Evolutionary conservation across 2,888 invertebrate genomes (phyloP), one percentile per base, ranked within the genome.

Genomic region (Drosophila demipolita): DNA sequence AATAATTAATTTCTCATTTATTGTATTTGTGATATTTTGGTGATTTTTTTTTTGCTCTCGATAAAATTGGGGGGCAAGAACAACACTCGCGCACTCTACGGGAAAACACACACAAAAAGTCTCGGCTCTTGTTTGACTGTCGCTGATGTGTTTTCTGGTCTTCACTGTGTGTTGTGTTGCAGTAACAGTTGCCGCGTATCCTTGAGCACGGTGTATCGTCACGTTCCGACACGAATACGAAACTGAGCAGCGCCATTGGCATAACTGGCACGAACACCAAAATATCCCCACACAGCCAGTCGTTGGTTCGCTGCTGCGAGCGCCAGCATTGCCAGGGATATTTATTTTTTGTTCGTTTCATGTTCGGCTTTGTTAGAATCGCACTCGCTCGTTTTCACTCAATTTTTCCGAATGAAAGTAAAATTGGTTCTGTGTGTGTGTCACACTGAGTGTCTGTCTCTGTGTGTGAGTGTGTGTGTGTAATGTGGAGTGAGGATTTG

Each of bases 181-280:
- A 55, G 55, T 54, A n/a, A 26, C 38, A 54, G 15, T 55, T 38
- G 73, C 40, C 83, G 90, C 91, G 91, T 91, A 91, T 89, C 91
- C 90, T 90, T 89, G 79, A 91, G 87, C 86, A 90, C 89, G 85
- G 84, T 88, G 92, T 91, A 91, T 92, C 93, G 92, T 81, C 91
- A 92, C 91, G 93, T 93, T 92, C 92, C 92, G 91, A 91, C 90
- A 93, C 93, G 92, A 92, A 93, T 93, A 91, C 92, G 92, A 92
- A 93, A 93, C 93, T 93, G 92, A 93, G 91, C 86, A 76, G 65
- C 79, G 80, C 61, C 58, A 75, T 73, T 86, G 80, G 90, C 91
- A 90, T 92, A 91, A 90, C 70, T 77, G 78, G 71, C 73, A 85
- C 89, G 89, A 87, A 33, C 66, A 62, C 75, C 77, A 77, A 83